Evolutionary conservation across 2,888 invertebrate genomes (phyloP), one percentile per base, ranked within the genome.

Genomic region (Cheilosia urbana): DNA sequence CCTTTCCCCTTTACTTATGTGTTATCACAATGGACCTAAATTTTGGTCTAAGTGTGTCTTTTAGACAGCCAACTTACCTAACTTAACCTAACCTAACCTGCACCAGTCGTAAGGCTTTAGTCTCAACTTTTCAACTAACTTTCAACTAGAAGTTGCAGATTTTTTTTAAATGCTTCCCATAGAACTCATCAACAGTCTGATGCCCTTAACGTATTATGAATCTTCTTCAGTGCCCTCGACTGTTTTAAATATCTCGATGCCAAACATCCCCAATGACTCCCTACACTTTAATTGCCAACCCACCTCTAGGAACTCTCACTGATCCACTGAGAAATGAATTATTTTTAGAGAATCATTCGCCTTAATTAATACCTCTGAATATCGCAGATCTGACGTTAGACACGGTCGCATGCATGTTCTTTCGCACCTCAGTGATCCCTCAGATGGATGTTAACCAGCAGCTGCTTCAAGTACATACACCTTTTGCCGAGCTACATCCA

Each of bases 291-390:
- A 75, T 80, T 80, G 51, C 75, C 34, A 71, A 21, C 65, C 58
- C 80, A 79, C 80, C 80, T 79, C 68, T 69, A 66, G 34, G 58
- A 21, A 75, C 17, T 60, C 13, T 30, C 53, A 24, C 53, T 71
- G 65, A 75, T 80, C 75, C 80, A 58, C 60, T 60, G 58, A 65
- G 58, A 58, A 71, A 60, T 37, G 21, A 60, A 62, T 47, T 85
- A 85, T 85, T 76, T 81, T 85, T 76, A 76, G 84, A 80, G 58
- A 47, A 55, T 62, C 62, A 57, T 80, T 76, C 84, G 60, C 76
- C 81, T 85, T 85, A 85, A 85, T 80, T 85, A 85, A 85, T 80
- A 81, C 80, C 80, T 81, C 66, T 55, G 75, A 55, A 60, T 65
- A 53, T 65, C 42, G 24, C n/a, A 40, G 45, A 65, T 47, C 55